Percentiles rank a stretch among this genome's conserved stretches.
Evolutionary conservation across 2,113 vertebrate species (phyloP).

Genomic region (Laticauda colubrina): DNA sequence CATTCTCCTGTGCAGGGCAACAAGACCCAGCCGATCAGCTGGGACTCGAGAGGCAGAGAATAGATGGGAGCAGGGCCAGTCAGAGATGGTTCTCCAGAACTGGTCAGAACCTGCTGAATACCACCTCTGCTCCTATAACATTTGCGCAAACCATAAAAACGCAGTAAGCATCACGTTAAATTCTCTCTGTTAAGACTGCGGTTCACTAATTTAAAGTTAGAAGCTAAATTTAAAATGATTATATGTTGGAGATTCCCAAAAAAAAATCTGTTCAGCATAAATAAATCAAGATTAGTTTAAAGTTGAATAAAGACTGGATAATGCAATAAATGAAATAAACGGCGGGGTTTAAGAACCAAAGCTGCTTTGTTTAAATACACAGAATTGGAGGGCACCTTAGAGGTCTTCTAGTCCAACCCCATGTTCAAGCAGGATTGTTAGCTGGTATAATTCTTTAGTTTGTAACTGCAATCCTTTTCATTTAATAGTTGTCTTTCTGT

Average conservation of each 20-base stretch:
- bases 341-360: neutral
- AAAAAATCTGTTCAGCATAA: neutral
- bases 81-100: no score
- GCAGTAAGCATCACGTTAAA: neutral
- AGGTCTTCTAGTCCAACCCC: neutral
- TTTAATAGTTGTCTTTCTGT: neutral
- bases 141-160: neutral
- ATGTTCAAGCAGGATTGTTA: neutral
- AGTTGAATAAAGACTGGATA: neutral
- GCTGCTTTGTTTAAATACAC: neutral
- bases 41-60: no score
- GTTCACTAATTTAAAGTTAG: neutral
- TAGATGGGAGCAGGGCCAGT: no score
- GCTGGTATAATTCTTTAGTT: neutral
- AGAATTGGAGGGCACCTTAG: neutral
- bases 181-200: neutral
- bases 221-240: neutral
- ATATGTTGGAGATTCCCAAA: neutral
- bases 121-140: neutral
- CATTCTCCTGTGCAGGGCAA: no score
- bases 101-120: no score
- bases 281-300: neutral
- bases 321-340: neutral
- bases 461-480: neutral
- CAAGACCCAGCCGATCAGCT: no score